A percentile compares a stretch with the other conserved stretches of the same genome.
phyloP scores from a whole-genome alignment of 2,113 vertebrate species.

The Calidris pygmaea region DNA sequence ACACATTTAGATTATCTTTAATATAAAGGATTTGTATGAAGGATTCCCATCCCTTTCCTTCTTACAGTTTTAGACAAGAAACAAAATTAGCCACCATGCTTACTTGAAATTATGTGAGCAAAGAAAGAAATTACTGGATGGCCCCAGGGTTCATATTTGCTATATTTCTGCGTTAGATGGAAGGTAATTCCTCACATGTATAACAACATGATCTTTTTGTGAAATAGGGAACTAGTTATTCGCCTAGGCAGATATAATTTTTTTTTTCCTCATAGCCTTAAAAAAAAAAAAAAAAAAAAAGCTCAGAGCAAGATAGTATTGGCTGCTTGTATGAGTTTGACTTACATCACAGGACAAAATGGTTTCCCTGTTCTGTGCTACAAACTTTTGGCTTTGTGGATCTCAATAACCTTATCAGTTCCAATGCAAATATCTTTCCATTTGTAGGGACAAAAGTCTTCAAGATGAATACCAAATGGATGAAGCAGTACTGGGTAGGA shows the following conservation, averaged over 20 bases:
- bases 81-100: neutral
- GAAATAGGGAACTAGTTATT: neutral
- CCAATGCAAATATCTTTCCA: neutral
- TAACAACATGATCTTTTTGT: neutral
- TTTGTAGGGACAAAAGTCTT: neutral
- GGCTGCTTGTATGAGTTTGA: neutral
- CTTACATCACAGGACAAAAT: neutral
- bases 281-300: neutral
- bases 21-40: neutral
- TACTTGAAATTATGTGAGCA: neutral
- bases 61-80: neutral
- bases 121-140: neutral
- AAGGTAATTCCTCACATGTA: neutral
- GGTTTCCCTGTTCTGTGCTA: neutral
- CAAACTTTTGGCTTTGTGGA: neutral
- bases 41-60: neutral
- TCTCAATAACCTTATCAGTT: neutral
- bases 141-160: neutral
- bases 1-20: neutral
- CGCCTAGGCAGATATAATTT: fast-evolving
- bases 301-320: fast-evolving
- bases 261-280: neutral
- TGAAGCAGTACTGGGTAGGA: neutral
- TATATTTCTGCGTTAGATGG: neutral
- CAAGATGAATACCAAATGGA: neutral